phyloP scores from a whole-genome alignment of 2,888 invertebrate species.

The Ligdia adustata region DNA sequence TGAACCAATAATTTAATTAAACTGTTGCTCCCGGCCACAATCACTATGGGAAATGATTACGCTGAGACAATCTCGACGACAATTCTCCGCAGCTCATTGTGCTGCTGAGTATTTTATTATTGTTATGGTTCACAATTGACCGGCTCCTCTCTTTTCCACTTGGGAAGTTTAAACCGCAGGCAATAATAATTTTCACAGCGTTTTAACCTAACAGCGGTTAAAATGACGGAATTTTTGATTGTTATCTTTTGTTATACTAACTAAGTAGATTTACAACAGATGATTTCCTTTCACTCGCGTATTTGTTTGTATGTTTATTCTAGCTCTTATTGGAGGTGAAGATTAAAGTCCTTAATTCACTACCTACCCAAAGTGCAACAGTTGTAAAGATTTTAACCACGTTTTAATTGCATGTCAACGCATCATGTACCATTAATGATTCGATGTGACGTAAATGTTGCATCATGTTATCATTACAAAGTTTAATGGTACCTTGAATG shows the following conservation, averaged over 20 bases:
- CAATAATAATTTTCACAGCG: conserved; percentile 15
- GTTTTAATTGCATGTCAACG: conserved; percentile 11
- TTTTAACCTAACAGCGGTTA: conserved; percentile 5
- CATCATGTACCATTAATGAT: conserved; percentile 18
- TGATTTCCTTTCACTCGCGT: too few species aligned
- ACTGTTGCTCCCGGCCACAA: conserved; percentile 41
- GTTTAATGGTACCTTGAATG: background rate
- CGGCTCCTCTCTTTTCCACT: conserved; percentile 35
- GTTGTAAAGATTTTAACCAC: conserved; percentile 11
- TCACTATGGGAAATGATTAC: conserved; percentile 44
- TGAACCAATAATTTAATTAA: conserved; percentile 64
- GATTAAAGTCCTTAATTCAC: too few species aligned
- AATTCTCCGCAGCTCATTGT: conserved; percentile 26
- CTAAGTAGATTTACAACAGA: too few species aligned
- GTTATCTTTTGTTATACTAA: too few species aligned
- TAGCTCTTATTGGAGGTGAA: too few species aligned
- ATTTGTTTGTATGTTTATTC: too few species aligned
- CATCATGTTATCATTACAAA: conserved; percentile 9
- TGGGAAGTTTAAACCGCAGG: conserved; percentile 31
- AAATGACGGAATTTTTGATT: too few species aligned
- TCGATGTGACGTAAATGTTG: conserved; percentile 9
- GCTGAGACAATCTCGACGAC: conserved; percentile 38
- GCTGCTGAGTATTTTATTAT: conserved; percentile 39
- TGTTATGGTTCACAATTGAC: conserved; percentile 44
- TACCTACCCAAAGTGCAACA: too few species aligned